These are phyloP conservation scores for Nanorana parkeri DNA, from an alignment of 2,113 vertebrate genomes.

Conservation along the genomic window DNA sequence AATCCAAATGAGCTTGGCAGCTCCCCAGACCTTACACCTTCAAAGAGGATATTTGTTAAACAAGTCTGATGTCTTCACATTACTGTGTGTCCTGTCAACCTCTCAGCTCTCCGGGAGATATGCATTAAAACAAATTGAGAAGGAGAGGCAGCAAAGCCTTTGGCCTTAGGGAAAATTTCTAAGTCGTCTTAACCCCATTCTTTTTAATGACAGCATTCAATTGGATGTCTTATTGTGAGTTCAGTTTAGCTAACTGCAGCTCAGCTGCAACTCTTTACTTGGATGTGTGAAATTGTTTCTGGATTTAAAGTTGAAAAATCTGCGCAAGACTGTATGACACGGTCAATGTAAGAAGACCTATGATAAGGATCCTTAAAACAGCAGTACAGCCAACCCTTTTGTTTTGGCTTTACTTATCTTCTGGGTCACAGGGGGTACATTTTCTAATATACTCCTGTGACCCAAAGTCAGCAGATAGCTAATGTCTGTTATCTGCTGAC, in stretches of 20 bases:
- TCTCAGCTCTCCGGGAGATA: neutral
- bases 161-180: neutral
- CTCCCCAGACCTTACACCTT: conserved; percentile 18
- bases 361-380: too few relatives aligned
- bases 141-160: conserved; percentile 26
- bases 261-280: conserved; percentile 36
- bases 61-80: conserved; percentile 4
- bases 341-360: too few relatives aligned
- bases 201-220: conserved; percentile 56
- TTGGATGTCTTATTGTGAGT: conserved; percentile 60
- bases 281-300: neutral
- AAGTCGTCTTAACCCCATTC: conserved; percentile 12
- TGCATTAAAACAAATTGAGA: conserved; percentile 19
- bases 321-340: too few relatives aligned
- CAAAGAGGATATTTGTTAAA: conserved; percentile 15
- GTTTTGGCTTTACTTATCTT: too few relatives aligned
- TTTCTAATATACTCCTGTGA: too few relatives aligned
- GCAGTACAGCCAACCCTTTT: too few relatives aligned
- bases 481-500: too few relatives aligned
- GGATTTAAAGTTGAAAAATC: neutral
- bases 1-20: conserved; percentile 8
- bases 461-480: too few relatives aligned
- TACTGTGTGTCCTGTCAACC: conserved; percentile 30
- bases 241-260: conserved; percentile 52
- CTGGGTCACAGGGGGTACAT: too few relatives aligned